These are phyloP conservation scores for Ornithoptera priamus DNA, from an alignment of 2,888 invertebrate genomes.

Conservation along the genomic window DNA sequence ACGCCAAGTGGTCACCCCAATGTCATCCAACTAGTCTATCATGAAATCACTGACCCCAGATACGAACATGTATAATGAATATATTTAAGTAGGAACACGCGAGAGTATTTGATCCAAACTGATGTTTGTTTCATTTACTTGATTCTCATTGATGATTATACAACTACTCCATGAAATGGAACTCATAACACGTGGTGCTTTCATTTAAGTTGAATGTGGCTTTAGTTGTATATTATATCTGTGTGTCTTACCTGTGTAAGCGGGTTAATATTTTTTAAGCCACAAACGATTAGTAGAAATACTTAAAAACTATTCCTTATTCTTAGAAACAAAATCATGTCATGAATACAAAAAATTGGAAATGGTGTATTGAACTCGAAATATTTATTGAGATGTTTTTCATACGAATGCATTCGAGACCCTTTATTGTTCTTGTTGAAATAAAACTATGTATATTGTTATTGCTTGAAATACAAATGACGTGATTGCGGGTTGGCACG, in stretches of 20 bases:
- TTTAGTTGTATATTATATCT: too few species aligned
- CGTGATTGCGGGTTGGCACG: conserved; percentile 43
- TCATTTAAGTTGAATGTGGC: too few species aligned
- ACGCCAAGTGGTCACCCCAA: conserved; percentile 49
- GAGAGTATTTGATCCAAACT: background rate
- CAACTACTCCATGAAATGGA: background rate
- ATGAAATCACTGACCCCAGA: conserved; percentile 47
- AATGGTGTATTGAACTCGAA: conserved; percentile 10
- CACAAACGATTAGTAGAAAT: background rate
- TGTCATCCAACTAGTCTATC: conserved; percentile 40
- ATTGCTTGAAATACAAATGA: conserved; percentile 34
- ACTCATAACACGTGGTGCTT: background rate
- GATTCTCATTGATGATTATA: background rate
- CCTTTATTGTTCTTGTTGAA: conserved; percentile 11
- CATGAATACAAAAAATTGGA: background rate
- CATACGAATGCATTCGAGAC: background rate
- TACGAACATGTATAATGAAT: conserved; percentile 36
- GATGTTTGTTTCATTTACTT: background rate
- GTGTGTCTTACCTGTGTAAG: too few species aligned
- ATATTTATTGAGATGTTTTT: conserved; percentile 9
- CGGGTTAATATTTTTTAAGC: background rate
- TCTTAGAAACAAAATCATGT: background rate
- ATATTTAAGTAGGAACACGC: conserved; percentile 11
- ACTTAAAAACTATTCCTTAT: background rate
- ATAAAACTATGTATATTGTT: conserved; percentile 16